phyloP scores from a whole-genome alignment of 2,888 invertebrate species.

The Zeuzera pyrina region DNA sequence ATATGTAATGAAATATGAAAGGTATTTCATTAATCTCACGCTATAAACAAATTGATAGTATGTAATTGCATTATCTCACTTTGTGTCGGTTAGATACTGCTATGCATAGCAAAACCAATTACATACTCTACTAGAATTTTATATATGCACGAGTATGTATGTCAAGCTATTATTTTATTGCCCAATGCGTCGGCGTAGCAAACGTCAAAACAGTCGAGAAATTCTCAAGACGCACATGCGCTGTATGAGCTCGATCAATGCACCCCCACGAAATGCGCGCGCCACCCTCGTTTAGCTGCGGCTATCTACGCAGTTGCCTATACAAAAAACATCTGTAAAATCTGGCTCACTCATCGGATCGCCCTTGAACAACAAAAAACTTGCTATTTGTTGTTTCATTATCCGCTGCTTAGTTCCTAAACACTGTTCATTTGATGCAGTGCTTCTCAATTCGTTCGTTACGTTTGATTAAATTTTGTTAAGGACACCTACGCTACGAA shows the following conservation, averaged over 20 bases:
- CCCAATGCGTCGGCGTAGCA: constrained; percentile 20
- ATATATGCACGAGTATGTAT: too few species aligned
- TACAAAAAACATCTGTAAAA: constrained; percentile 48
- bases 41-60: too few species aligned
- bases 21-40: too few species aligned
- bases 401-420: constrained; percentile 26
- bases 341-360: constrained; percentile 33
- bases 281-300: constrained; percentile 37
- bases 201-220: constrained; percentile 55
- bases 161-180: too few species aligned
- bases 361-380: constrained; percentile 45
- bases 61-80: too few species aligned
- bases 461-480: constrained; percentile 37
- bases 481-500: constrained; percentile 66
- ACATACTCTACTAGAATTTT: too few species aligned
- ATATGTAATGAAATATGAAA: too few species aligned
- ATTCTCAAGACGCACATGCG: constrained; percentile 49
- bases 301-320: constrained; percentile 63
- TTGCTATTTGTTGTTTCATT: constrained; percentile 18
- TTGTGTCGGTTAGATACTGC: too few species aligned
- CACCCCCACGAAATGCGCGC: constrained; percentile 57
- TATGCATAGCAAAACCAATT: too few species aligned
- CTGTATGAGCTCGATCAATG: constrained; percentile 62
- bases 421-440: constrained; percentile 25
- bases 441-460: constrained; percentile 44